Evolutionary conservation across 2,113 vertebrate genomes (phyloP).

Genomic region (Aix galericulata): DNA sequence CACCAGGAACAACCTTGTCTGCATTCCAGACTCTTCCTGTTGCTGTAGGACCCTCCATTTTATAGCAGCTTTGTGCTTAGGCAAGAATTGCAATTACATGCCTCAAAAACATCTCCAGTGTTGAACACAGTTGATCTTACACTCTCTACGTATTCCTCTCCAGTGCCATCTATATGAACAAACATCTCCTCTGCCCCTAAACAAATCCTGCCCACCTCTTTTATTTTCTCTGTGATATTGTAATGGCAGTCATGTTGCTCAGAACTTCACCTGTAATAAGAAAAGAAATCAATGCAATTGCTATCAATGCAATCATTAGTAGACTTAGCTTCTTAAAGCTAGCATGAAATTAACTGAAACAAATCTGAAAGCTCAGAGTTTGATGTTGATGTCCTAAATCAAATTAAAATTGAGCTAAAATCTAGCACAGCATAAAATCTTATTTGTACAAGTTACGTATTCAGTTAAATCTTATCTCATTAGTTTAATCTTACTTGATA

Average conservation of each 20-base stretch:
- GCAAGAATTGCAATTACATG: neutral
- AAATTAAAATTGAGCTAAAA: constrained; percentile 54
- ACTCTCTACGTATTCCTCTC: neutral
- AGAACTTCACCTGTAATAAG: neutral
- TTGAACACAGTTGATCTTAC: neutral
- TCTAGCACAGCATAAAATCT: constrained; percentile 4
- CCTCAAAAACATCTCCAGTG: neutral
- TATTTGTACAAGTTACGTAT: constrained; percentile 43
- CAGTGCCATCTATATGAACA: neutral
- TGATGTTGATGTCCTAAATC: constrained; percentile 50
- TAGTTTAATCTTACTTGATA: constrained; percentile 55
- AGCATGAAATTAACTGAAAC: constrained; percentile 51
- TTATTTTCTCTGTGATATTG: neutral
- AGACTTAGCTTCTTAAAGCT: constrained; percentile 36
- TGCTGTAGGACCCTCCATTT: neutral
- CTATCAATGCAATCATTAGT: neutral
- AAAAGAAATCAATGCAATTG: constrained; percentile 11
- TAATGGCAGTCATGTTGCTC: neutral
- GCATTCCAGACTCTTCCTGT: neutral
- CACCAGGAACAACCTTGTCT: neutral
- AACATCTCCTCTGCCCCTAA: neutral
- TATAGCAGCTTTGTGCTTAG: neutral
- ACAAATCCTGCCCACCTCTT: neutral
- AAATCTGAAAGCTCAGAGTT: constrained; percentile 35
- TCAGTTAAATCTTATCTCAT: constrained; percentile 43